Evolutionary conservation across 2,888 invertebrate genomes (phyloP).

Genomic region (Cyrtodaria siliqua): DNA sequence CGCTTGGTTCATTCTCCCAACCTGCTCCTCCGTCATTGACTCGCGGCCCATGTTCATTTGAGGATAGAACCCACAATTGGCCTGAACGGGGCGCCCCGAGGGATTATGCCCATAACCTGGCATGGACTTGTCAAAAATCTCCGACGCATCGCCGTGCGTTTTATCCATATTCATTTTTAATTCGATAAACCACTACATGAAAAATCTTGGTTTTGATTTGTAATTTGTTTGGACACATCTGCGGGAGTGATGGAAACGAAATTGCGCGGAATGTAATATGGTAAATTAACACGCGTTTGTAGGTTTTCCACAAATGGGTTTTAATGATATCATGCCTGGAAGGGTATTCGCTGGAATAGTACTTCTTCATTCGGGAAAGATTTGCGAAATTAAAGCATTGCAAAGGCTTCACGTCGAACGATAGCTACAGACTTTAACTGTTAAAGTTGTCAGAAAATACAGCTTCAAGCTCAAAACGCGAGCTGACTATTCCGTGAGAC

Average conservation of each 20-base stretch:
- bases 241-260: slow-evolving; percentile 49
- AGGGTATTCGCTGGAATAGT: slow-evolving; percentile 12
- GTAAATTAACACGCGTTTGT: slow-evolving; percentile 48
- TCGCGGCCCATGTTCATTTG: slow-evolving; percentile 7
- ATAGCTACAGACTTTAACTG: background rate
- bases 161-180: slow-evolving; percentile 53
- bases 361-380: slow-evolving; percentile 11
- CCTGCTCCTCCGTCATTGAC: background rate
- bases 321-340: slow-evolving; percentile 27
- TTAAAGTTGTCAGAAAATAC: too few relatives aligned
- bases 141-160: slow-evolving; percentile 19
- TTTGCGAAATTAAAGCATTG: slow-evolving; percentile 30
- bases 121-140: slow-evolving; percentile 17
- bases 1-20: background rate
- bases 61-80: slow-evolving; percentile 46
- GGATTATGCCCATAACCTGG: slow-evolving; percentile 7
- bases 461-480: too few relatives aligned
- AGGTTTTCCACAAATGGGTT: slow-evolving; percentile 58
- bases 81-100: slow-evolving; percentile 25
- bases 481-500: too few relatives aligned
- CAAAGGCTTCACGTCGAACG: slow-evolving; percentile 6
- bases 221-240: slow-evolving; percentile 61
- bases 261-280: slow-evolving; percentile 60
- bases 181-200: background rate
- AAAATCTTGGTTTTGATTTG: slow-evolving; percentile 35